These are phyloP conservation scores for Palythoa caribaeorum DNA, from an alignment of 92 coral and sea anemone species.

Conservation along the genomic window DNA sequence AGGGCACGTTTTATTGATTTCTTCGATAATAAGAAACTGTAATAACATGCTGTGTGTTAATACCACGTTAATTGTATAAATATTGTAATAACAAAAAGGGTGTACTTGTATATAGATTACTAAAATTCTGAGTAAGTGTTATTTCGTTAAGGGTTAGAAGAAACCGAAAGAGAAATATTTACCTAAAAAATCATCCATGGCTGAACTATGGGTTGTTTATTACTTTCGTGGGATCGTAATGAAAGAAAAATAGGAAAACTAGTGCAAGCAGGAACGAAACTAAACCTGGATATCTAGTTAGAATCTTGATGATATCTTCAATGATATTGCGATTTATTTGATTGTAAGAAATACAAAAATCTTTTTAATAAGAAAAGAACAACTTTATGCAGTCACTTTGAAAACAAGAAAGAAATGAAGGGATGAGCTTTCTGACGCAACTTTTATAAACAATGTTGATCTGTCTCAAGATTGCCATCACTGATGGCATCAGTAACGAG, in stretches of 20 bases:
- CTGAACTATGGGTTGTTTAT: too few relatives aligned
- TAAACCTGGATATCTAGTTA: too few relatives aligned
- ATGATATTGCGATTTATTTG: neutral
- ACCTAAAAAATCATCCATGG: neutral
- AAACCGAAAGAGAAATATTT: neutral
- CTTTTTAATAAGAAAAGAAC: neutral
- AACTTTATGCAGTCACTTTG: too few relatives aligned
- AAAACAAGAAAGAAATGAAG: neutral
- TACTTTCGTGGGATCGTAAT: too few relatives aligned
- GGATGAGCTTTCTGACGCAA: neutral
- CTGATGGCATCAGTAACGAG: constrained; percentile 11
- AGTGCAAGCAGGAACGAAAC: neutral
- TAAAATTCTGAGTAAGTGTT: neutral
- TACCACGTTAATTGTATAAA: neutral
- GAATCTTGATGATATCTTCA: neutral
- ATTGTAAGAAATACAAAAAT: neutral
- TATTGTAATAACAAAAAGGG: neutral
- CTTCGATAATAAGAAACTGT: neutral
- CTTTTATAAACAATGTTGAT: neutral
- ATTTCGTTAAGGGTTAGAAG: neutral
- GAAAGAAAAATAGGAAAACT: too few relatives aligned
- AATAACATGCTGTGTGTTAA: neutral
- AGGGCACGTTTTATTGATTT: neutral
- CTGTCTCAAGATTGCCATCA: constrained; percentile 22
- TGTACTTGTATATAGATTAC: neutral